Conservation (phyloP, 1,140 invertebrate species). For the Eueides isabella region DNA sequence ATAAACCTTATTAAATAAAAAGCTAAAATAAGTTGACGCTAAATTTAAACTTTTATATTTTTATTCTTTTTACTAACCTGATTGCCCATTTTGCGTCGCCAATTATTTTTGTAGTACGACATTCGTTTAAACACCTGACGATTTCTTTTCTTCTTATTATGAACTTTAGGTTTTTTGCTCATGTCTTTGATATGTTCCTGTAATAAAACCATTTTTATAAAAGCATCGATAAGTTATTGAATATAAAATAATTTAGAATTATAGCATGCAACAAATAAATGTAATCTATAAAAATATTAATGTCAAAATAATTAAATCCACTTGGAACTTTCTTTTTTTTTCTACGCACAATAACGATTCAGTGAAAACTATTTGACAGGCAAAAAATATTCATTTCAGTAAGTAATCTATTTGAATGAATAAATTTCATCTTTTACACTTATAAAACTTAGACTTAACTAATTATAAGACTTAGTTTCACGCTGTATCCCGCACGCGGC, state of each 20-base stretch:
- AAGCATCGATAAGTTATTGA: too few species aligned
- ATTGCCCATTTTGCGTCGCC: conserved; percentile 42
- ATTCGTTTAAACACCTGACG: conserved; percentile 1
- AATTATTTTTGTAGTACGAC: conserved; percentile 32
- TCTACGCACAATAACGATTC: background rate
- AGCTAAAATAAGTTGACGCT: too few species aligned
- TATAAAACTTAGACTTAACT: too few species aligned
- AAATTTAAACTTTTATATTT: background rate
- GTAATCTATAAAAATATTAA: background rate
- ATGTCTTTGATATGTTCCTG: conserved; percentile 6
- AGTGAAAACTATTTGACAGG: background rate
- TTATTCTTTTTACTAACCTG: conserved; percentile 32
- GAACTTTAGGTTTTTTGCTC: background rate
- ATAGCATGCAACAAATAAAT: background rate
- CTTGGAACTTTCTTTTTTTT: background rate
- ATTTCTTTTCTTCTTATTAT: conserved; percentile 4
- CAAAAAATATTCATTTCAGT: background rate
- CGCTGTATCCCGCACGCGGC: too few species aligned
- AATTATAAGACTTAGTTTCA: too few species aligned
- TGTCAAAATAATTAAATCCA: conserved; percentile 5
- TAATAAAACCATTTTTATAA: background rate
- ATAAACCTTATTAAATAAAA: too few species aligned
- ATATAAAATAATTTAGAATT: too few species aligned
- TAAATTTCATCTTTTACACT: too few species aligned
- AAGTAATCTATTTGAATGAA: too few species aligned